phyloP scores from a whole-genome alignment of 2,113 vertebrate genomes.

The Cinclus mexicanus region DNA sequence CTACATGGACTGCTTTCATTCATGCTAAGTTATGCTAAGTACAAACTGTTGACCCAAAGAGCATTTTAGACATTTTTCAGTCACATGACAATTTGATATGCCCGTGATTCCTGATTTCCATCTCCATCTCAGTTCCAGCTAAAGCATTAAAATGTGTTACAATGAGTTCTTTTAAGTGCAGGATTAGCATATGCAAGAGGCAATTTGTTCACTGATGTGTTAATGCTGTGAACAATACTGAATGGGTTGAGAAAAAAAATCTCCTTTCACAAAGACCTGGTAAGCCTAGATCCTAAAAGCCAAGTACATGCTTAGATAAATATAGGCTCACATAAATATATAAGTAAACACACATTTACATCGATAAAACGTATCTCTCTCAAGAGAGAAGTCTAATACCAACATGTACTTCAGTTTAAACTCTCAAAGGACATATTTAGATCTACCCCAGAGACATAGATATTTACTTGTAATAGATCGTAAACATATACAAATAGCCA shows the following conservation, averaged over 20 bases:
- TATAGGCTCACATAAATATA: not conserved
- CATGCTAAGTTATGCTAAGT: conserved; percentile 54
- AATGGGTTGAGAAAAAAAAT: conserved; percentile 63
- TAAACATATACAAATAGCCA: not conserved
- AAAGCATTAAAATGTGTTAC: conserved; percentile 76
- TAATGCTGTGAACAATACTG: conserved; percentile 77
- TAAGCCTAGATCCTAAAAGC: conserved; percentile 58
- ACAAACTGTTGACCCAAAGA: conserved; percentile 76
- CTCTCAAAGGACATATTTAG: not conserved
- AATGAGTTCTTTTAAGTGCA: conserved; percentile 79
- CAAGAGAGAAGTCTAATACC: not conserved
- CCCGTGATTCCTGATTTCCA: conserved; percentile 53
- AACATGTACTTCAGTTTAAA: not conserved
- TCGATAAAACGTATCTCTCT: rapidly evolving
- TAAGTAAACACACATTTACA: not conserved
- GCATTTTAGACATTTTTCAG: conserved; percentile 77
- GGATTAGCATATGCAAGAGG: conserved; percentile 84
- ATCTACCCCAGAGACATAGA: not conserved
- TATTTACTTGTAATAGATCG: not conserved
- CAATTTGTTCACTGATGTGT: conserved; percentile 85
- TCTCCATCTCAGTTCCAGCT: conserved; percentile 69
- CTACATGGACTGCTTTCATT: conserved; percentile 62
- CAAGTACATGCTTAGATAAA: conserved; percentile 11
- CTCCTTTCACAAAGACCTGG: conserved; percentile 62
- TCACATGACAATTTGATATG: conserved; percentile 75